Percentiles rank a stretch among this genome's conserved stretches.
phyloP scores from a whole-genome alignment of 2,797 vertebrate genomes.

The Acanthiza pusilla region DNA sequence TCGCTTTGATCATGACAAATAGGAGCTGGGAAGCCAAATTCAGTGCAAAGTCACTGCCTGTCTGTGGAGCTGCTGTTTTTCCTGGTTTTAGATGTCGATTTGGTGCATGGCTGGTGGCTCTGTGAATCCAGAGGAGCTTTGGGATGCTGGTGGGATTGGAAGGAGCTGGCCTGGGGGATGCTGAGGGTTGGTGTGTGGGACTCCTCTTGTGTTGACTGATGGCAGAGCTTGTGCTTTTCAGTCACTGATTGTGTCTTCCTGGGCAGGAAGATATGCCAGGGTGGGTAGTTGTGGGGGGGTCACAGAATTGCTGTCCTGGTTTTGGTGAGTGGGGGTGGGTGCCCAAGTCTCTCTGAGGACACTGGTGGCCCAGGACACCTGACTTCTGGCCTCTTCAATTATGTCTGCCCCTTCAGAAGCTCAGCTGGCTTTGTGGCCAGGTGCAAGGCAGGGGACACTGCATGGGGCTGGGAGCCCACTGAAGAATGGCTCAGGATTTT shows the following conservation, averaged over 20 bases:
- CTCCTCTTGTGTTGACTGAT: neutral
- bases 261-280: neutral
- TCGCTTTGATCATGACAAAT: slow-evolving; percentile 47
- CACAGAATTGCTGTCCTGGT: accelerated
- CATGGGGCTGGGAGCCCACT: accelerated
- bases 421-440: neutral
- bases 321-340: neutral
- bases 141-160: neutral
- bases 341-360: neutral
- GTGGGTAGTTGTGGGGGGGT: too few species aligned
- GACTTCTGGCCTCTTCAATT: neutral
- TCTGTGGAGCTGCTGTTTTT: neutral
- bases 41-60: neutral
- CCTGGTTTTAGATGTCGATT: neutral
- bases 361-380: neutral
- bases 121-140: neutral
- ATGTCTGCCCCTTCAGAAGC: neutral
- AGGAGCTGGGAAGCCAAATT: slow-evolving; percentile 34
- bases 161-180: neutral
- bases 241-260: neutral
- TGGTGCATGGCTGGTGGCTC: neutral
- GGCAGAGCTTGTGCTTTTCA: neutral
- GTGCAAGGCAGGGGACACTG: neutral
- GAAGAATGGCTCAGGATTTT: neutral
- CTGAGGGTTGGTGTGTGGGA: neutral